Evolutionary conservation across 1,140 invertebrate species (phyloP).

Genomic region (Achroia grisella): DNA sequence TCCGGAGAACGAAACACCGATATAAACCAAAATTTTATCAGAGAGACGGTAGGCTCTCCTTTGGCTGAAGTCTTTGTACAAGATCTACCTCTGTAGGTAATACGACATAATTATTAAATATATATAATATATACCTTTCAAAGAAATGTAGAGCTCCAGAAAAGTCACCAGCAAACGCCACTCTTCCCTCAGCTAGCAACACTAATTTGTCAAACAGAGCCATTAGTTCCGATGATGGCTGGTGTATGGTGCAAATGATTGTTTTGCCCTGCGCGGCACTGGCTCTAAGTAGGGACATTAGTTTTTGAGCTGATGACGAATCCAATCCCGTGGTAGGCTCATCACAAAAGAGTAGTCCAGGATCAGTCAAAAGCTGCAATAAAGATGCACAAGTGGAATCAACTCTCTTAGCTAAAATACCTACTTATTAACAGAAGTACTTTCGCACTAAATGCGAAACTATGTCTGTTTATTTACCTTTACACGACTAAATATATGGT

Average conservation of each 20-base stretch:
- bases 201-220: conserved; percentile 90
- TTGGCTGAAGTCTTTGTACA: too few relatives aligned
- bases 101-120: too few relatives aligned
- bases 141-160: conserved; percentile 87
- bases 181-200: conserved; percentile 90
- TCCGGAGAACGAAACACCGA: too few relatives aligned
- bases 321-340: conserved; percentile 97
- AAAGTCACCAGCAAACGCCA: conserved; percentile 89
- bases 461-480: too few relatives aligned
- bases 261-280: conserved; percentile 84
- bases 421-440: background rate
- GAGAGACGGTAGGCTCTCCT: too few relatives aligned
- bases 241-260: conserved; percentile 96
- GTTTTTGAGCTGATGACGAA: conserved; percentile 91
- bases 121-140: conserved; percentile 73
- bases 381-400: too few relatives aligned
- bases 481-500: too few relatives aligned
- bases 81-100: too few relatives aligned
- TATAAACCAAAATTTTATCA: too few relatives aligned
- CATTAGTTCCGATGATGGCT: conserved; percentile 95
- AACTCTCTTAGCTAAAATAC: too few relatives aligned
- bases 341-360: conserved; percentile 94
- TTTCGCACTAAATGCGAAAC: background rate
- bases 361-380: conserved; percentile 89
- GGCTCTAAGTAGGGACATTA: conserved; percentile 83